Evolutionary conservation across 2,113 vertebrate species (phyloP).

Genomic region (Bettongia penicillata): DNA sequence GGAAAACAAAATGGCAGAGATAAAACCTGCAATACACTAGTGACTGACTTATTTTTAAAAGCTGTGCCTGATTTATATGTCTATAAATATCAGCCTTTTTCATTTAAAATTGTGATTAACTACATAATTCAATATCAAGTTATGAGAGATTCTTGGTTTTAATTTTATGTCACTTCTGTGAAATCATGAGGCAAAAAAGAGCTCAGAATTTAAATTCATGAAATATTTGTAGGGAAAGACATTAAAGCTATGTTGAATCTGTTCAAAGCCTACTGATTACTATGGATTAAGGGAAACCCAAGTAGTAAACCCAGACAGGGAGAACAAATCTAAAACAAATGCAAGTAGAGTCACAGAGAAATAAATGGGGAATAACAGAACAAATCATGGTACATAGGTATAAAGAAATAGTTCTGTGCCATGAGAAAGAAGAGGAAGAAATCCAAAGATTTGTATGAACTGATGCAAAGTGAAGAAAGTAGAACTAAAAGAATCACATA

Average conservation of each 20-base stretch:
- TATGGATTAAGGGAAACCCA: conserved; percentile 67
- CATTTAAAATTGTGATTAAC: conserved; percentile 45
- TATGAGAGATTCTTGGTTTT: conserved; percentile 42
- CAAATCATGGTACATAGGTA: neutral
- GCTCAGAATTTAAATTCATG: conserved; percentile 76
- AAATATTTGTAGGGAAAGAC: conserved; percentile 74
- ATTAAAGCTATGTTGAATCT: conserved; percentile 80
- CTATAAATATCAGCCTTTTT: neutral
- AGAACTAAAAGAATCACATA: neutral
- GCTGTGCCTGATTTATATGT: conserved; percentile 8
- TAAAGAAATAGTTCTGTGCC: neutral
- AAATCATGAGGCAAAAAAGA: conserved; percentile 76
- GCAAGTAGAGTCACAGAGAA: neutral
- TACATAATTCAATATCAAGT: conserved; percentile 31
- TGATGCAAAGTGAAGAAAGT: neutral
- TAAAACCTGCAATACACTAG: neutral
- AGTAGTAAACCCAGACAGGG: conserved; percentile 16
- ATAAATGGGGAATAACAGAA: neutral
- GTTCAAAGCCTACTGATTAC: conserved; percentile 77
- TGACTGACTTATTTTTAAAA: conserved; percentile 1
- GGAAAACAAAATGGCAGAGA: conserved; percentile 10
- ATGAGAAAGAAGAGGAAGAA: neutral
- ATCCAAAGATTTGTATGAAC: neutral
- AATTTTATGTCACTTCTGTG: conserved; percentile 75
- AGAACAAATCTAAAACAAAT: neutral